These are phyloP conservation scores for Heterotis niloticus DNA, from an alignment of 2,113 vertebrate species.

Conservation along the genomic window DNA sequence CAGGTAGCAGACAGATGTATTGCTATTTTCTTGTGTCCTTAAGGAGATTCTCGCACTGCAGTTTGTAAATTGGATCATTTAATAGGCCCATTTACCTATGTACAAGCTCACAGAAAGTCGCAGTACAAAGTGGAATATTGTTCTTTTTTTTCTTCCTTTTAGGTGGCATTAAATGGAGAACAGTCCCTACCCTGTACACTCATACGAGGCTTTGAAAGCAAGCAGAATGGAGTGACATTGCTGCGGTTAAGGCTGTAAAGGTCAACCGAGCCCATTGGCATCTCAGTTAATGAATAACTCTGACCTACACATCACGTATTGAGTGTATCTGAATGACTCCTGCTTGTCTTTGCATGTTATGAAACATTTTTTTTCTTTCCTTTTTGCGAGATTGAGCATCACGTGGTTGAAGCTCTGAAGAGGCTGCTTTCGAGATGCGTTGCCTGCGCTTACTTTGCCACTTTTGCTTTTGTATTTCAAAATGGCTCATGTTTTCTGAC, in stretches of 20 bases:
- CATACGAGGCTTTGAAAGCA: background rate
- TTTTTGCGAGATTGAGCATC: no score
- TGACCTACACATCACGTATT: background rate
- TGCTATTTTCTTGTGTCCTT: background rate
- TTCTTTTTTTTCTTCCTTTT: background rate
- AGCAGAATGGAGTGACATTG: background rate
- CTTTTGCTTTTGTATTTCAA: background rate
- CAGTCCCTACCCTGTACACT: background rate
- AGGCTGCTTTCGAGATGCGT: no score
- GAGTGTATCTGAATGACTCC: background rate
- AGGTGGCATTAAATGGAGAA: slow-evolving; percentile 13
- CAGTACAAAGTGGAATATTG: background rate
- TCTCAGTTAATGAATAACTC: background rate
- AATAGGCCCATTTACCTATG: background rate
- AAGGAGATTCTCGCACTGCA: background rate
- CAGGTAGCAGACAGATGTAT: slow-evolving; percentile 3
- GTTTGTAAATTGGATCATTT: background rate
- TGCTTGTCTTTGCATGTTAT: background rate
- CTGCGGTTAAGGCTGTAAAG: slow-evolving; percentile 19
- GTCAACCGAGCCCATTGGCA: background rate
- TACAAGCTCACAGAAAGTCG: background rate
- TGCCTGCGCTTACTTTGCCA: no score
- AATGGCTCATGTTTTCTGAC: background rate
- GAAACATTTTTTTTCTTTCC: no score
- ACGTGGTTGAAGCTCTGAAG: no score